Conservation (phyloP, 2,888 invertebrate genomes). For the Eupithecia vulgata region DNA sequence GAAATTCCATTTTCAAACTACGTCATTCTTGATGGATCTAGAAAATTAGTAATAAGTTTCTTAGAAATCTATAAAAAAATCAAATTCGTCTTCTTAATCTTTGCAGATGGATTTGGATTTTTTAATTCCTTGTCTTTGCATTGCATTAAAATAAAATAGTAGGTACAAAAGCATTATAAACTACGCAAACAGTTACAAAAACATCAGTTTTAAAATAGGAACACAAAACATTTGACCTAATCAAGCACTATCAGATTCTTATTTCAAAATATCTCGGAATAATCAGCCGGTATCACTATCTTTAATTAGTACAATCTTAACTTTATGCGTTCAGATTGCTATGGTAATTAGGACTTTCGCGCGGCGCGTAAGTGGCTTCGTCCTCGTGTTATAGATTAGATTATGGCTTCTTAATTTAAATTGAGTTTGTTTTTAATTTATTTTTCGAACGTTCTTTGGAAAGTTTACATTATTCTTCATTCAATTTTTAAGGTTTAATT, state of each 20-base stretch:
- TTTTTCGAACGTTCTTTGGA: conserved; percentile 18
- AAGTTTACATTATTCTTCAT: conserved; percentile 22
- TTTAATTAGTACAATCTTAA: conserved; percentile 80
- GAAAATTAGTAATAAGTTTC: too few species aligned
- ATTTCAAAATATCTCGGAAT: conserved; percentile 31
- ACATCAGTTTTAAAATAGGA: background rate
- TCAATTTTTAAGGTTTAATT: background rate
- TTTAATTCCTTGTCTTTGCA: too few species aligned
- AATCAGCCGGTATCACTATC: conserved; percentile 30
- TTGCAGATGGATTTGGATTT: too few species aligned
- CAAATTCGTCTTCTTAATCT: too few species aligned
- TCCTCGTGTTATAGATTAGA: conserved; percentile 79
- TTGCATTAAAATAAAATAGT: too few species aligned
- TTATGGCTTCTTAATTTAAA: conserved; percentile 52
- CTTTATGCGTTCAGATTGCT: conserved; percentile 80
- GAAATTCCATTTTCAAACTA: background rate
- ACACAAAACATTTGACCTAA: conserved; percentile 16
- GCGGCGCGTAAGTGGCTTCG: conserved; percentile 70
- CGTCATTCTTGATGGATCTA: background rate
- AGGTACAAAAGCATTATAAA: too few species aligned
- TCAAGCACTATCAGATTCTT: conserved; percentile 34
- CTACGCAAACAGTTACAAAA: background rate
- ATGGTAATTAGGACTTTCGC: conserved; percentile 72
- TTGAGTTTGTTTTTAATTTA: conserved; percentile 47
- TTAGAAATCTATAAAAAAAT: too few species aligned